phyloP scores from a whole-genome alignment of 2,113 vertebrate genomes.

The Rhinolophus ferrumequinum region DNA sequence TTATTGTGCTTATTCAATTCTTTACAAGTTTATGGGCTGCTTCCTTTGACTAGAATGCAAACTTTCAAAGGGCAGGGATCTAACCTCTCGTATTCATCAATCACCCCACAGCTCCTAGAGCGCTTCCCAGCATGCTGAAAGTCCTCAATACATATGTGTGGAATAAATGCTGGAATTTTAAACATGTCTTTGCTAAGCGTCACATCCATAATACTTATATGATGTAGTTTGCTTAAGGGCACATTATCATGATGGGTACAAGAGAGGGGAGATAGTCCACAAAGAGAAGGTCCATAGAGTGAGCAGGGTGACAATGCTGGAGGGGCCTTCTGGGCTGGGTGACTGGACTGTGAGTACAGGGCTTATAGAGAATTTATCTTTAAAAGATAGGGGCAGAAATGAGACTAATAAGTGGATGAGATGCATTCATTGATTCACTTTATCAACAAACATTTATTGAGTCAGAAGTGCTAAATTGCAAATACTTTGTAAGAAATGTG shows the following conservation, averaged over 20 bases:
- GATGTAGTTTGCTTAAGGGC: neutral
- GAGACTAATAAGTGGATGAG: neutral
- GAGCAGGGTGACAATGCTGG: neutral
- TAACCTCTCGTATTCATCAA: neutral
- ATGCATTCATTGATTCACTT: too few species aligned
- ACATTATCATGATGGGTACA: neutral
- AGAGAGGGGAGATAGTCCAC: neutral
- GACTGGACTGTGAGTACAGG: neutral
- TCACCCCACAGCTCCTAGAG: neutral
- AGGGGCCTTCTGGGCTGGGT: neutral
- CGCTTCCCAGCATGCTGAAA: neutral
- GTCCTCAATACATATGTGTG: neutral
- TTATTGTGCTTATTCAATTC: neutral
- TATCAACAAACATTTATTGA: neutral
- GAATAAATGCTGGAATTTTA: neutral
- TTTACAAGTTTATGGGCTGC: neutral
- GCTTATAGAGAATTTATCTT: neutral
- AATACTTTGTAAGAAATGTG: neutral
- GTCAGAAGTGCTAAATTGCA: neutral
- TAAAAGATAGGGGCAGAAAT: neutral
- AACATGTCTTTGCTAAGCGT: neutral
- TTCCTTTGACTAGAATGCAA: neutral
- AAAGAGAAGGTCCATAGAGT: neutral
- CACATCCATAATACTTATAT: neutral
- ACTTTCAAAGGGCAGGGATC: neutral